These are phyloP conservation scores for Hemibagrus wyckioides DNA, from an alignment of 2,113 vertebrate genomes.

Conservation along the genomic window DNA sequence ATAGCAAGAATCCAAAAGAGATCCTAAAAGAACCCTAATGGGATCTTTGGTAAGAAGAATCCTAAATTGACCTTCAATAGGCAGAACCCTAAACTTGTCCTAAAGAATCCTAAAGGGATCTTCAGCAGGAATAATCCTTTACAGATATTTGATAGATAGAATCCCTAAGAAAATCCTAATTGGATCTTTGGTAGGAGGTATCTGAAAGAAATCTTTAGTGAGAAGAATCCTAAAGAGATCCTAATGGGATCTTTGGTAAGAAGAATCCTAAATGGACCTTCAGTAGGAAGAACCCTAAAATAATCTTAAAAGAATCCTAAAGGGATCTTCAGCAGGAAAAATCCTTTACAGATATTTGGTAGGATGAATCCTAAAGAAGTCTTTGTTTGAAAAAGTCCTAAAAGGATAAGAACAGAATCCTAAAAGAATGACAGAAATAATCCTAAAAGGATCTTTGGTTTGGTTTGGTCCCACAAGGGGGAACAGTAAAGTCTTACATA, in stretches of 20 bases:
- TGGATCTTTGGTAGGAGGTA: no score
- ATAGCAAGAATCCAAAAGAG: neutral
- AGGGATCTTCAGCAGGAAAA: no score
- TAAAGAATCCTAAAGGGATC: neutral
- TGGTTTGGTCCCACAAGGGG: no score
- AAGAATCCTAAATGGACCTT: neutral
- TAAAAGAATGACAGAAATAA: neutral
- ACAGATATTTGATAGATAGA: neutral
- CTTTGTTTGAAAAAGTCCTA: no score
- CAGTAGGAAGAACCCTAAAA: neutral
- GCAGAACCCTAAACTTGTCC: neutral
- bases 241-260: neutral
- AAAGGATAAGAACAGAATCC: neutral
- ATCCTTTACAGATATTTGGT: neutral
- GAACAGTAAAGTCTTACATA: neutral
- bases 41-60: neutral
- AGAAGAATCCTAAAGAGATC: neutral
- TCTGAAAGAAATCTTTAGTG: neutral
- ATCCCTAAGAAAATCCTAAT: neutral
- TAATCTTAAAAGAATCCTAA: neutral
- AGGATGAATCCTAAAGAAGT: neutral
- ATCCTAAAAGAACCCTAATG: neutral
- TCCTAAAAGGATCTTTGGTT: neutral
- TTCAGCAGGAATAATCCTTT: neutral
- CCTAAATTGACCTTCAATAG: neutral